Conservation (phyloP, 2,797 vertebrate genomes). For the Anas acuta region DNA sequence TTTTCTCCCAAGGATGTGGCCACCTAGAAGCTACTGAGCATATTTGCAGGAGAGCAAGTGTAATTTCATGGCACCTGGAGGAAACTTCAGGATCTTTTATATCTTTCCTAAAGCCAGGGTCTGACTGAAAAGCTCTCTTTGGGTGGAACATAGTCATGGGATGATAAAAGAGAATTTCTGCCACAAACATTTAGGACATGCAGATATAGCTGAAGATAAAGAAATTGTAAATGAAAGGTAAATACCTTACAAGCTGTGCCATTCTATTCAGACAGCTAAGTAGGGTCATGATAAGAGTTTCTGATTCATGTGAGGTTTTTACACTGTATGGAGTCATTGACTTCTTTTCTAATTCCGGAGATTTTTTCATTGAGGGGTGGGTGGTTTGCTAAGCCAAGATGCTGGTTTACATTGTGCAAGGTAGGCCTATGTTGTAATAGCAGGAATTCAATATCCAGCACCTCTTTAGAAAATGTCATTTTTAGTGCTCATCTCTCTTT, state of each 20-base stretch:
- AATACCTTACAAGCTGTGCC: neutral
- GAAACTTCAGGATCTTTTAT: neutral
- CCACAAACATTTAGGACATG: neutral
- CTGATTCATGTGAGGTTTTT: neutral
- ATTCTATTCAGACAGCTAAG: neutral
- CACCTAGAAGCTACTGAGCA: neutral
- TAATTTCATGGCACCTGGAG: neutral
- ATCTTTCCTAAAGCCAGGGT: neutral
- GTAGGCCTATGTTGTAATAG: neutral
- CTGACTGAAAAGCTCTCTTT: neutral
- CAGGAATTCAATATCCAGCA: neutral
- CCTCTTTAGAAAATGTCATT: neutral
- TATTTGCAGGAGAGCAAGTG: neutral
- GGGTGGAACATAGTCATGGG: neutral
- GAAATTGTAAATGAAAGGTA: neutral
- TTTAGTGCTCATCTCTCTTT: neutral
- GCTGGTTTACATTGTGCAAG: neutral
- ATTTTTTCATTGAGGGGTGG: neutral
- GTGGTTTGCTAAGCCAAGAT: neutral
- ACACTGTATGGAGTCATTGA: neutral
- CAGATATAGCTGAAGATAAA: neutral
- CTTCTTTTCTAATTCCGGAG: neutral
- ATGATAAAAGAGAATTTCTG: neutral
- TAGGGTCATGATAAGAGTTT: neutral
- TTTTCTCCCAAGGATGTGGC: neutral